These are phyloP conservation scores for Elgonia sp. DNA, from an alignment of 2,888 invertebrate genomes.

Conservation along the genomic window DNA sequence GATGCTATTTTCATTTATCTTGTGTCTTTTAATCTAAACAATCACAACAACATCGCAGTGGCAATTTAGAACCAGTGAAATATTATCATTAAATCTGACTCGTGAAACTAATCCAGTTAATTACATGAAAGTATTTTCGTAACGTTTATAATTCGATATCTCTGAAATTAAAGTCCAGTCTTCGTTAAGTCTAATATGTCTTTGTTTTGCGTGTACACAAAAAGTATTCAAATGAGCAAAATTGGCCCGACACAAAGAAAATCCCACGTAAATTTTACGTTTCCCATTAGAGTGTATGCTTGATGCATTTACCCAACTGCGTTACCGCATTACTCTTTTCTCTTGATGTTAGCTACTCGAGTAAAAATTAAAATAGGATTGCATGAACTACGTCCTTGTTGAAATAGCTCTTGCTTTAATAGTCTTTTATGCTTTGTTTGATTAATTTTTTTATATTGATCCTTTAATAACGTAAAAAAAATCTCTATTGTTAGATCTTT, in stretches of 20 bases:
- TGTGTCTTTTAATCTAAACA: too few relatives aligned
- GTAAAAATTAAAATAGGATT: slow-evolving; percentile 57
- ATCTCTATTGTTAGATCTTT: not conserved
- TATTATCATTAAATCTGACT: not conserved
- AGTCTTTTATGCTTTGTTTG: slow-evolving; percentile 16
- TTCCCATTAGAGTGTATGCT: slow-evolving; percentile 61
- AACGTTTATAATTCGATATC: slow-evolving; percentile 47
- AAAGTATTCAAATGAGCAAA: slow-evolving; percentile 68
- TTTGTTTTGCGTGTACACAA: slow-evolving; percentile 43
- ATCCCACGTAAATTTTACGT: slow-evolving; percentile 65
- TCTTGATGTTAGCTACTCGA: slow-evolving; percentile 15
- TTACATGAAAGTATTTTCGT: not conserved
- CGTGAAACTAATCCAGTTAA: slow-evolving; percentile 19
- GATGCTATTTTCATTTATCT: too few relatives aligned
- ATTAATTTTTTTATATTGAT: slow-evolving; percentile 19
- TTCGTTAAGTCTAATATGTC: slow-evolving; percentile 50
- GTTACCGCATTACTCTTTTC: slow-evolving; percentile 39
- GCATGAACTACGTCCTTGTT: slow-evolving; percentile 12
- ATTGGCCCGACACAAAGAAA: slow-evolving; percentile 55
- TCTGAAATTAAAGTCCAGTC: slow-evolving; percentile 30
- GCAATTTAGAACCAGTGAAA: not conserved
- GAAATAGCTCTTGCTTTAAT: slow-evolving; percentile 27
- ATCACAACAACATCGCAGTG: too few relatives aligned
- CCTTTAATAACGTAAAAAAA: not conserved
- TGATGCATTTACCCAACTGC: slow-evolving; percentile 65